phyloP scores from a whole-genome alignment of 92 coral and sea anemone genomes.

The Palythoa heliodiscus region DNA sequence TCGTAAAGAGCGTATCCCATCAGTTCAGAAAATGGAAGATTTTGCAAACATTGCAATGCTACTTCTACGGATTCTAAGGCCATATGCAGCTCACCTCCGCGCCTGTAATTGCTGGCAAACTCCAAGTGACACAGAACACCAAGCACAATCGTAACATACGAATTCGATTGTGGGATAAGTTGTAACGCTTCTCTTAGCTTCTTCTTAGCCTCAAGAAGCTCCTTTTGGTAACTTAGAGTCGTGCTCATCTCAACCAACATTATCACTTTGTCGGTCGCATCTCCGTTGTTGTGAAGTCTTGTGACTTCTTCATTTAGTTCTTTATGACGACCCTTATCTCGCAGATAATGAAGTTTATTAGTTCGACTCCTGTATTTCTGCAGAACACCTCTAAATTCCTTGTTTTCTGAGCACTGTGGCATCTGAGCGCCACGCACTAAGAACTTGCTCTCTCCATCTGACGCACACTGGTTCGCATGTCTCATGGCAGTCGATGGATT shows the following conservation, averaged over 20 bases:
- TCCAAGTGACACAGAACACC: neutral
- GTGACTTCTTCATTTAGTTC: neutral
- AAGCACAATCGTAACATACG: neutral
- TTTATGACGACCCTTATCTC: neutral
- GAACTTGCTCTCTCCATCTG: neutral
- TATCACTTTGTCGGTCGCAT: neutral
- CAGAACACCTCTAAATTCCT: neutral
- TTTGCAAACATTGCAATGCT: neutral
- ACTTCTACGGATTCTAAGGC: neutral
- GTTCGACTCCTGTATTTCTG: neutral
- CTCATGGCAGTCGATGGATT: neutral
- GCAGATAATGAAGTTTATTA: neutral
- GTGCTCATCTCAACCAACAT: slow-evolving; percentile 5
- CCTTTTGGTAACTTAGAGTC: neutral
- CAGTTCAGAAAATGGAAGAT: slow-evolving; percentile 3
- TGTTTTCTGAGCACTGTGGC: neutral
- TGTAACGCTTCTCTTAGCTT: neutral
- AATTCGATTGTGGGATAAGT: neutral
- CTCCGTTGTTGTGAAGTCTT: neutral
- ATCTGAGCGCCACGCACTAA: neutral
- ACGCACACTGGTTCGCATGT: no score
- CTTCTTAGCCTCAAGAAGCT: neutral
- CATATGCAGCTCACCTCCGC: neutral
- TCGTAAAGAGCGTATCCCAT: slow-evolving; percentile 4
- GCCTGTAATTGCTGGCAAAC: slow-evolving; percentile 1